Evolutionary conservation across 2,113 vertebrate genomes (phyloP).

Genomic region (Tragelaphus scriptus): DNA sequence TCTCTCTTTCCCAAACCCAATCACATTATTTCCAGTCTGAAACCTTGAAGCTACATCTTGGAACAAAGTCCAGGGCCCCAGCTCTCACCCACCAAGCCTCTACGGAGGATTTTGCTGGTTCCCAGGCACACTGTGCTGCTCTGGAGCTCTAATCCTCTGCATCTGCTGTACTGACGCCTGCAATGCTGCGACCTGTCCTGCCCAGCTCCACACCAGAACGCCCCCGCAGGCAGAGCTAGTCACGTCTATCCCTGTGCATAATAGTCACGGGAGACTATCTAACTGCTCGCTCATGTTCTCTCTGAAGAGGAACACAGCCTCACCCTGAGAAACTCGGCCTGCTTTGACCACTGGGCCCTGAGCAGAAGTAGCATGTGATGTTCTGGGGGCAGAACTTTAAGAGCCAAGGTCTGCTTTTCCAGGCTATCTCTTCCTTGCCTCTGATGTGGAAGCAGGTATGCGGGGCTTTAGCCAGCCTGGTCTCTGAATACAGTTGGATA

Average conservation of each 20-base stretch:
- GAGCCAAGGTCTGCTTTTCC: background rate
- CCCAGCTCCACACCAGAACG: background rate
- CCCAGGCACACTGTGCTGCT: background rate
- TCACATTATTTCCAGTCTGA: background rate
- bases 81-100: fast-evolving
- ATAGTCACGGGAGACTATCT: background rate
- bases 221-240: background rate
- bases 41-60: background rate
- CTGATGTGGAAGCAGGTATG: background rate
- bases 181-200: background rate
- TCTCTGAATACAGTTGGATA: background rate
- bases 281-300: background rate
- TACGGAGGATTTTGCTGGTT: fast-evolving
- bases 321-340: background rate
- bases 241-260: background rate
- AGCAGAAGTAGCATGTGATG: background rate
- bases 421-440: no score
- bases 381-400: background rate
- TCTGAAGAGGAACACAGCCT: background rate
- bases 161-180: no score
- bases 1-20: background rate
- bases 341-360: background rate
- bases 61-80: background rate
- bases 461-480: background rate
- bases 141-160: fast-evolving